These are phyloP conservation scores for Agonopterix subpropinquella DNA, from an alignment of 2,888 invertebrate species.

Conservation along the genomic window DNA sequence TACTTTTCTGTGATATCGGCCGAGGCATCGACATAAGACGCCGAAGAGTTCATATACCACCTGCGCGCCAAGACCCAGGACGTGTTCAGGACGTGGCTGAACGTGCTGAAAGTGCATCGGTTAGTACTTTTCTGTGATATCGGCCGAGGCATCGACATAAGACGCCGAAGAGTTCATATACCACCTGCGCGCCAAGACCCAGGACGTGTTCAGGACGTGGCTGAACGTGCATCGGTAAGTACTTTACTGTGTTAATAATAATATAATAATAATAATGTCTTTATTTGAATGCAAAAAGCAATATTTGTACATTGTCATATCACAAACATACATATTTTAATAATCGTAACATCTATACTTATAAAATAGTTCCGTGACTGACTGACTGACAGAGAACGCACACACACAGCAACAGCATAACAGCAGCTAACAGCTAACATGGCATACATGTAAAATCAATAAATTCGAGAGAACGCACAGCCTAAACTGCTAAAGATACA, in stretches of 20 bases:
- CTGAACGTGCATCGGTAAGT: conserved; percentile 80
- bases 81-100: conserved; percentile 84
- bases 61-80: conserved; percentile 83
- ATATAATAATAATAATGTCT: no score
- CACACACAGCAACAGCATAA: no score
- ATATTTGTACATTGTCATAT: no score
- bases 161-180: conserved; percentile 91
- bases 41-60: conserved; percentile 90
- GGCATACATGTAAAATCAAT: no score
- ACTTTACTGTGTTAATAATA: conserved; percentile 78
- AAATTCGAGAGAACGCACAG: no score
- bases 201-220: conserved; percentile 84
- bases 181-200: conserved; percentile 84
- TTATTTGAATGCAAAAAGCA: no score
- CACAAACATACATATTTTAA: no score
- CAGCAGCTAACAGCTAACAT: no score
- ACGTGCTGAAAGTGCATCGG: conserved; percentile 83
- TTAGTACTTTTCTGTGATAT: conserved; percentile 77
- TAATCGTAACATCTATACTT: no score
- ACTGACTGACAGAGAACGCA: no score
- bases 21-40: conserved; percentile 88
- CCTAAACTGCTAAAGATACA: no score
- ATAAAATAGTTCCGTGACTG: no score
- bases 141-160: conserved; percentile 87
- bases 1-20: conserved; percentile 81